Evolutionary conservation across 2,888 invertebrate species (phyloP).

Genomic region (Keiferia lycopersicella): DNA sequence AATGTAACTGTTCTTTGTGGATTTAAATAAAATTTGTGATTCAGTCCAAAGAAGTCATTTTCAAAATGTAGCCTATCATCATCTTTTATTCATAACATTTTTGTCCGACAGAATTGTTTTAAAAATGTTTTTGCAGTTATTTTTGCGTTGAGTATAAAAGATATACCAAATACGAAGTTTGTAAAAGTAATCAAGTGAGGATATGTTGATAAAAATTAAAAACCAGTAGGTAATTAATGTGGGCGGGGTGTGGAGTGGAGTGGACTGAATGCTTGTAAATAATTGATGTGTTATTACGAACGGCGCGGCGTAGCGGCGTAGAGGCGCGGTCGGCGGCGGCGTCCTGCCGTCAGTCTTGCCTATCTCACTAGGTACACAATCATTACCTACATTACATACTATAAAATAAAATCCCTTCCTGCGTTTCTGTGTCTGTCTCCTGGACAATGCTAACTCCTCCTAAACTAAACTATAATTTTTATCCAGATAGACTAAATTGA

Average conservation of each 20-base stretch:
- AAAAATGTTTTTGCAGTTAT: too few relatives aligned
- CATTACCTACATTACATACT: too few relatives aligned
- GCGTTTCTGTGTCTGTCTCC: too few relatives aligned
- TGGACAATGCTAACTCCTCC: too few relatives aligned
- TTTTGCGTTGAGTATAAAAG: too few relatives aligned
- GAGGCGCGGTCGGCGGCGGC: background rate
- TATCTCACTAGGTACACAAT: background rate
- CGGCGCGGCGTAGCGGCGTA: background rate
- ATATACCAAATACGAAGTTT: too few relatives aligned
- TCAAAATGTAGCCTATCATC: slow-evolving; percentile 44
- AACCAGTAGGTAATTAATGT: slow-evolving; percentile 16
- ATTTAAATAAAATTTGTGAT: slow-evolving; percentile 52
- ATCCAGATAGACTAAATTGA: too few relatives aligned
- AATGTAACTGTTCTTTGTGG: slow-evolving; percentile 53
- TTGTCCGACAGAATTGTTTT: slow-evolving; percentile 25
- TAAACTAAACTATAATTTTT: too few relatives aligned
- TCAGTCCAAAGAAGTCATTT: slow-evolving; percentile 41
- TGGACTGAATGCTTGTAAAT: slow-evolving; percentile 22
- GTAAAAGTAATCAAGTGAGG: too few relatives aligned
- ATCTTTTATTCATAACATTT: slow-evolving; percentile 26
- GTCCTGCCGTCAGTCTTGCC: slow-evolving; percentile 7
- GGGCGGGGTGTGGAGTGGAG: background rate
- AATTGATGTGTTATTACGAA: slow-evolving; percentile 17
- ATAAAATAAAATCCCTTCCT: background rate
- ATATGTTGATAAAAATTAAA: background rate